phyloP scores from a whole-genome alignment of 1,140 invertebrate species.

The Cecropterus lyciades region DNA sequence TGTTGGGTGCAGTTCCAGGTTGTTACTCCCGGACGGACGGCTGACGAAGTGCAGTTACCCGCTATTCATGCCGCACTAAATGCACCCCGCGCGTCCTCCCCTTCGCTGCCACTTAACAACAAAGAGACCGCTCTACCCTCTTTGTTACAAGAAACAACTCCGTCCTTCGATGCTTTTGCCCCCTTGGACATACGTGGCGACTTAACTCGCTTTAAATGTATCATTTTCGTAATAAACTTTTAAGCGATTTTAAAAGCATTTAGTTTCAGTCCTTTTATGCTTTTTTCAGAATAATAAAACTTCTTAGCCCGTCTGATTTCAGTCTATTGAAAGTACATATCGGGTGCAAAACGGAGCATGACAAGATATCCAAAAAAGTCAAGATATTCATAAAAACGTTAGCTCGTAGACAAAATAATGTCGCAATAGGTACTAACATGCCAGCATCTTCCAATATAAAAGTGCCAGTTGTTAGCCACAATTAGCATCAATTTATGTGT shows the following conservation, averaged over 20 bases:
- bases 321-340: no score
- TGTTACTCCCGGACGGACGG: constrained; percentile 72
- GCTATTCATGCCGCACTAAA: constrained; percentile 68
- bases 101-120: constrained; percentile 74
- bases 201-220: constrained; percentile 43
- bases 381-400: no score
- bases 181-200: constrained; percentile 25
- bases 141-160: constrained; percentile 80
- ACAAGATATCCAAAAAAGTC: no score
- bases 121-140: constrained; percentile 78
- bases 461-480: constrained; percentile 9
- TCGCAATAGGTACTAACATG: no score
- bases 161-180: constrained; percentile 47
- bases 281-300: no score
- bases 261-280: no score
- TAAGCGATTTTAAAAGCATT: neutral
- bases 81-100: constrained; percentile 54
- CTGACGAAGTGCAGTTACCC: constrained; percentile 76
- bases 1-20: constrained; percentile 56
- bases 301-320: no score
- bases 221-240: neutral
- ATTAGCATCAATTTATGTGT: constrained; percentile 4
- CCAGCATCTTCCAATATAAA: no score
- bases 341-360: no score
- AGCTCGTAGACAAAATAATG: no score